phyloP scores from a whole-genome alignment of 2,113 vertebrate genomes.

The Orthonyx spaldingii region DNA sequence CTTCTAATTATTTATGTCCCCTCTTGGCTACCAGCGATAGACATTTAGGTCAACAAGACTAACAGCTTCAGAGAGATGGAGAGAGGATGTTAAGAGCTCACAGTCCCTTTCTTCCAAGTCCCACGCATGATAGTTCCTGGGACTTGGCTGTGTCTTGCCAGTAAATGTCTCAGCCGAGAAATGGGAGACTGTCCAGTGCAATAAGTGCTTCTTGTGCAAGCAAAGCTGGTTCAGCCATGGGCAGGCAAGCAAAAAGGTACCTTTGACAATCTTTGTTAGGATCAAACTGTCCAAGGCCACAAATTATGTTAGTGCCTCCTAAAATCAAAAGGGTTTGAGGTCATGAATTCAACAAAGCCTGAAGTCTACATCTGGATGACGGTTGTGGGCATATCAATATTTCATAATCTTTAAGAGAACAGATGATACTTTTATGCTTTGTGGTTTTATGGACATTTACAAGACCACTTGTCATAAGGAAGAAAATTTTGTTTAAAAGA shows the following conservation, averaged over 20 bases:
- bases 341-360: neutral
- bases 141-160: neutral
- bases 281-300: neutral
- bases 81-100: neutral
- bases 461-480: neutral
- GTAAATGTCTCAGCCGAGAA: fast-evolving
- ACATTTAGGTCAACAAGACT: fast-evolving
- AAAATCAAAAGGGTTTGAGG: neutral
- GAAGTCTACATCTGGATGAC: neutral
- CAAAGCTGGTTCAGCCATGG: neutral
- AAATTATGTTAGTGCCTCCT: neutral
- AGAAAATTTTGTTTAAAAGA: neutral
- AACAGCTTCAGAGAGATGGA: neutral
- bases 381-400: neutral
- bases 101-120: neutral
- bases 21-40: neutral
- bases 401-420: neutral
- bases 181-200: neutral
- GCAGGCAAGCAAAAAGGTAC: neutral
- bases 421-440: neutral
- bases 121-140: neutral
- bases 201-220: neutral
- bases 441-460: neutral
- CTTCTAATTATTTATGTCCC: neutral
- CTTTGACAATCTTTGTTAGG: neutral